These are phyloP conservation scores for Enteromius unitaeniatus DNA, from an alignment of 2,797 vertebrate genomes.

Conservation along the genomic window DNA sequence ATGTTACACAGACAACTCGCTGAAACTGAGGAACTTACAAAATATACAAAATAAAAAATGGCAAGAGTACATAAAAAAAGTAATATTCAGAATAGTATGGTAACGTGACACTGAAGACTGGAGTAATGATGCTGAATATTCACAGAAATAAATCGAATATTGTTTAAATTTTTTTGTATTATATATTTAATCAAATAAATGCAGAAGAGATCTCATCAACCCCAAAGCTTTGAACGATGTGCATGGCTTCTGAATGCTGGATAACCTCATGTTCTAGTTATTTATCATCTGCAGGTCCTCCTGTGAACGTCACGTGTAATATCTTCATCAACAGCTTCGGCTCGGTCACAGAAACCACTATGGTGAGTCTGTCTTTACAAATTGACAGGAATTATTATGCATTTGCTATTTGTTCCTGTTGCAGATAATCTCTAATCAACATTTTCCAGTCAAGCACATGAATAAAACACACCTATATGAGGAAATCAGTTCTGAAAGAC, in stretches of 20 bases:
- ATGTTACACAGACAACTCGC: not conserved
- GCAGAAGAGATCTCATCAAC: too few species aligned
- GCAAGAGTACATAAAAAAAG: not conserved
- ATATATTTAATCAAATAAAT: too few species aligned
- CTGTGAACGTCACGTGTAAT: constrained; percentile 99
- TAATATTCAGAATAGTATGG: too few species aligned
- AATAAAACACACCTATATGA: not conserved
- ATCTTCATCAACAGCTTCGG: constrained; percentile 99
- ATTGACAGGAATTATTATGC: not conserved
- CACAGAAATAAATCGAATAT: not conserved
- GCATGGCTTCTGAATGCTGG: not conserved
- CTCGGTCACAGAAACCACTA: constrained; percentile 98
- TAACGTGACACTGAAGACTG: not conserved
- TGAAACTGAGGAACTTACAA: not conserved
- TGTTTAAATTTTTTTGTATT: too few species aligned
- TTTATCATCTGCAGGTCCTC: constrained; percentile 83
- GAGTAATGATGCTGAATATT: not conserved
- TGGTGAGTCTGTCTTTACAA: constrained; percentile 85
- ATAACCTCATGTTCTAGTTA: too few species aligned
- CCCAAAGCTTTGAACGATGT: too few species aligned
- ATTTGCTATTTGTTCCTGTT: not conserved
- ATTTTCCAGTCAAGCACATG: not conserved
- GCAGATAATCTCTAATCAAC: too few species aligned
- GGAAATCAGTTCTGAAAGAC: not conserved
- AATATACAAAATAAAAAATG: not conserved